Base-by-base conservation (phyloP, 1,140 invertebrate species). In the Heterodera schachtii region DNA sequence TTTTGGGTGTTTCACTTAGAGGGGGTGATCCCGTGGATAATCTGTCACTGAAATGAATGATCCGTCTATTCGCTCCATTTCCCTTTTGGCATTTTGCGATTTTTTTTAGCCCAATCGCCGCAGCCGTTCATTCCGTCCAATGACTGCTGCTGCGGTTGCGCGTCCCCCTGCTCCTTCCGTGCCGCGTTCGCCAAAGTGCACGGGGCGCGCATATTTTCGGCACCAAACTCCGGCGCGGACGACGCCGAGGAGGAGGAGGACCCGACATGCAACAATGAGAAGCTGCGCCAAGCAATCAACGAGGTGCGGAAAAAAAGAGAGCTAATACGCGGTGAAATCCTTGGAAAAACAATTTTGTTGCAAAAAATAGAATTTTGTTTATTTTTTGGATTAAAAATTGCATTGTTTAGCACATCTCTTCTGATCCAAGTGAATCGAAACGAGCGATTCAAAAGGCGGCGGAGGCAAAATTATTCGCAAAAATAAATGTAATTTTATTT, bases 401-500 rank as follows among this genome's bases (percentile, higher is more conserved):
- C n/a, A n/a, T n/a, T n/a, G n/a, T 77, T 82, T 69, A 90, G 88
- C 88, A 89, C 79, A 90, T 89, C 75, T 84, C 86, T 46, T 70
- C 77, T 69, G 89, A 90, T 60, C 87, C 88, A 43, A 80, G 88
- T 8, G 86, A 84, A 64, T 86, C 86, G 16, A 89, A 89, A 67
- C 80, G 88, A 16, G 88, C 89, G 4, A 89, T 89, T 60, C 89
- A 90, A 83, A 83, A 81, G 77, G 89, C 89, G 21, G 88, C 87
- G n/a, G 88, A 89, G 78, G 86, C 90, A 78, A 90, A 89, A 67
- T 84, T 89, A 57, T 87, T 88, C 64, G 81, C 84, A 11, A 90
- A 90, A 75, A 90, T 88, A 67, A 89, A 90, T 80, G 88, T 89
- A 16, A 89, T 85, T 81, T 46, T 11, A 57, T 41, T 19, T 41